phyloP scores from a whole-genome alignment of 2,797 vertebrate species.

The Astyanax mexicanus region DNA sequence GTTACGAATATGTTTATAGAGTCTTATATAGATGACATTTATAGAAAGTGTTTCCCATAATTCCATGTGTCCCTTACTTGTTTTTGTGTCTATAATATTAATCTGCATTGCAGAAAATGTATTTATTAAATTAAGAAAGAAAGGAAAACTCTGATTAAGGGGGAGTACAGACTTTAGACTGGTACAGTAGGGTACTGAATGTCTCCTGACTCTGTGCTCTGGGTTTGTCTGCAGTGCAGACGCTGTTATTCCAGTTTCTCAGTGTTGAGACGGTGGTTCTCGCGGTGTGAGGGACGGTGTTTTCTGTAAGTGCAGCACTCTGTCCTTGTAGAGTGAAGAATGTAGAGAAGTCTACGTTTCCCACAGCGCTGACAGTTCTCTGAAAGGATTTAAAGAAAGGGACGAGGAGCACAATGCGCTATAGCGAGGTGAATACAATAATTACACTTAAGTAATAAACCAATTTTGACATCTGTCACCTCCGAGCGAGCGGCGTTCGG shows the following conservation, averaged over 20 bases:
- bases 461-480: constrained; percentile 82
- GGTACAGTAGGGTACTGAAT: too few species aligned
- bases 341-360: constrained; percentile 60
- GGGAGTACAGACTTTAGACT: too few species aligned
- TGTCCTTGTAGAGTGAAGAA: constrained; percentile 24
- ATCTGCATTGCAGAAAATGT: too few species aligned
- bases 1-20: too few species aligned
- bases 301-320: constrained; percentile 9
- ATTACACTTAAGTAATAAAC: constrained; percentile 81
- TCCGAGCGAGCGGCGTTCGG: constrained; percentile 76
- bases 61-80: too few species aligned
- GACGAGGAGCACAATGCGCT: constrained; percentile 58
- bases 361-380: constrained; percentile 55
- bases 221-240: constrained; percentile 54
- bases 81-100: too few species aligned
- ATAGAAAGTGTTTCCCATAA: too few species aligned
- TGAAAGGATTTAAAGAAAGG: constrained; percentile 69
- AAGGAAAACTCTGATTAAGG: too few species aligned
- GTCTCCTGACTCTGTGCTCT: constrained; percentile 61
- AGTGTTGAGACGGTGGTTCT: too few species aligned
- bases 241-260: too few species aligned
- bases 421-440: constrained; percentile 59
- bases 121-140: too few species aligned
- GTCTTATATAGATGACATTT: too few species aligned
- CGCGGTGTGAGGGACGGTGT: constrained; percentile 14